Evolutionary conservation across 2,113 vertebrate genomes (phyloP).

Genomic region (Cochlearius cochlearius): DNA sequence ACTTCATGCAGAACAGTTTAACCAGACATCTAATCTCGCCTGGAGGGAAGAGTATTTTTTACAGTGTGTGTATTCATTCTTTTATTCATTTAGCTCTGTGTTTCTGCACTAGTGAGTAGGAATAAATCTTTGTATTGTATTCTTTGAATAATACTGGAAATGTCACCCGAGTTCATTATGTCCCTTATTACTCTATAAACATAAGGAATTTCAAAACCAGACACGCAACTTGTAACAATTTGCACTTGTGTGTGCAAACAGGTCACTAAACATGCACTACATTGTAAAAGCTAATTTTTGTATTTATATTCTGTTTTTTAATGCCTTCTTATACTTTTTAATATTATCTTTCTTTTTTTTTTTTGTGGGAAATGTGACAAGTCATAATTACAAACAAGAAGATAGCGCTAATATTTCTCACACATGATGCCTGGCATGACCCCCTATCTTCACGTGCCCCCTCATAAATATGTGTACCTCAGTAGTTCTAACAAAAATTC

Average conservation of each 20-base stretch:
- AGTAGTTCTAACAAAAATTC: background rate
- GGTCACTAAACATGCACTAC: background rate
- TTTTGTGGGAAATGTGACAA: background rate
- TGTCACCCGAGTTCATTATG: background rate
- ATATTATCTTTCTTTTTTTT: background rate
- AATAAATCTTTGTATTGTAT: constrained; percentile 33
- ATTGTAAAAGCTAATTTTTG: background rate
- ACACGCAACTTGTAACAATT: background rate
- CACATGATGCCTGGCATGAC: background rate
- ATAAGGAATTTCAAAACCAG: background rate
- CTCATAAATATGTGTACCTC: background rate
- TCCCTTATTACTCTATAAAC: background rate
- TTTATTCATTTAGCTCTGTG: constrained; percentile 24
- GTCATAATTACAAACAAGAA: background rate
- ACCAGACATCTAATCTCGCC: background rate
- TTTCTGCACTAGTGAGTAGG: constrained; percentile 22
- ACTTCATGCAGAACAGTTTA: constrained; percentile 1
- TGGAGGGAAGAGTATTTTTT: constrained; percentile 18
- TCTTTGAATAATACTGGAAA: background rate
- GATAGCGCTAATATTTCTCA: background rate
- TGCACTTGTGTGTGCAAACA: background rate
- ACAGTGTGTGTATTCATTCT: background rate
- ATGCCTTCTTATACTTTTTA: background rate
- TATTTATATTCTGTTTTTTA: background rate
- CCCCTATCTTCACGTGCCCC: background rate